Percentiles rank a stretch among this genome's conserved stretches.
These are phyloP conservation scores for Eupithecia subumbrata DNA, from an alignment of 2,888 invertebrate genomes.

Conservation along the genomic window DNA sequence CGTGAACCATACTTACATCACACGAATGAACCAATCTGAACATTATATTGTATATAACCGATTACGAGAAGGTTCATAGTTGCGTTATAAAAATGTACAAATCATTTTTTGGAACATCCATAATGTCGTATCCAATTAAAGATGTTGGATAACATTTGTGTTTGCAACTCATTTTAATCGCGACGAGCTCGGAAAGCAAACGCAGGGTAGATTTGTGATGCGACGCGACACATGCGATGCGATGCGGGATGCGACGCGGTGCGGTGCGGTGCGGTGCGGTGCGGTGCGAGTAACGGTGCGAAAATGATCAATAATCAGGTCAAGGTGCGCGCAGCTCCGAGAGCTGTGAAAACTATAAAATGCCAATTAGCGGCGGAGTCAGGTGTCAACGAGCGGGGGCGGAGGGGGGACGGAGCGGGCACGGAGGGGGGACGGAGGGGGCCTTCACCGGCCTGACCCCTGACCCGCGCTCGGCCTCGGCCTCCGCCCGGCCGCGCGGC, in stretches of 20 bases:
- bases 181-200: not conserved
- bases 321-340: slow-evolving; percentile 21
- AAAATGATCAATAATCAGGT: slow-evolving; percentile 25
- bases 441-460: slow-evolving; percentile 11
- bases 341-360: slow-evolving; percentile 26
- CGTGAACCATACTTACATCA: not conserved
- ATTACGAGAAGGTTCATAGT: not conserved
- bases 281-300: not conserved
- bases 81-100: not conserved
- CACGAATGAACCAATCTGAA: not conserved
- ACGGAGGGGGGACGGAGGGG: not conserved
- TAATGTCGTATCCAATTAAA: not conserved
- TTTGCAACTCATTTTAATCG: not conserved
- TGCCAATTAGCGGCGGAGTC: slow-evolving; percentile 26
- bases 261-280: not conserved
- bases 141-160: not conserved
- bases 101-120: not conserved
- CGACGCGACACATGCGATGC: not conserved
- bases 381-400: not conserved
- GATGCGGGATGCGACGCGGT: not conserved
- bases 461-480: not conserved
- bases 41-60: not conserved
- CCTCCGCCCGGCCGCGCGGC: not conserved
- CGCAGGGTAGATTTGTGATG: not conserved
- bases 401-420: too few species aligned